A percentile compares a stretch with the other conserved stretches of the same genome.
Conservation (phyloP, 2,888 invertebrate genomes). For the Drosophila hamatofila region DNA sequence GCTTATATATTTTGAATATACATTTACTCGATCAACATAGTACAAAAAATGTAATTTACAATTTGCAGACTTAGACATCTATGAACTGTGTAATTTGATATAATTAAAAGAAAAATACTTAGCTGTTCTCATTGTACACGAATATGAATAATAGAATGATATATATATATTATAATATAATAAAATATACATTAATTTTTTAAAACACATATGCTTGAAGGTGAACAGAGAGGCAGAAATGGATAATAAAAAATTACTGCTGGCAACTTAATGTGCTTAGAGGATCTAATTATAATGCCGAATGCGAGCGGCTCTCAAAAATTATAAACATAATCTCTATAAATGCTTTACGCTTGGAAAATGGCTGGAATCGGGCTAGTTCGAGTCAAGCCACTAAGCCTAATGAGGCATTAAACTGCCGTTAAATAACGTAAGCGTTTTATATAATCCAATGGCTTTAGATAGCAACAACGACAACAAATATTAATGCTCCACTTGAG, state of each 20-base stretch:
- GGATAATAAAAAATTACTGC: neutral
- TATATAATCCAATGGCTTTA: slow-evolving; percentile 52
- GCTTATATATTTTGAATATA: neutral
- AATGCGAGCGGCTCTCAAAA: slow-evolving; percentile 15
- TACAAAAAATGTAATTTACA: neutral
- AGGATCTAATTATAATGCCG: neutral
- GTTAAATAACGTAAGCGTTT: slow-evolving; percentile 62
- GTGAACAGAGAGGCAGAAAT: neutral
- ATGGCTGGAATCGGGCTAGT: slow-evolving; percentile 9
- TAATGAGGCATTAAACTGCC: slow-evolving; percentile 66
- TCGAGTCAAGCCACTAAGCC: slow-evolving; percentile 38
- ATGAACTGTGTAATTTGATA: no score
- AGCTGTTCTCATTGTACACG: no score
- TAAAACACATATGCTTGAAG: no score
- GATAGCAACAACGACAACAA: slow-evolving; percentile 41
- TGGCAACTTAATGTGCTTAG: neutral
- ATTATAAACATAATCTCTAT: slow-evolving; percentile 22
- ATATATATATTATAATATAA: no score
- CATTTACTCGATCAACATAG: neutral
- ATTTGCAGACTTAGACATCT: no score
- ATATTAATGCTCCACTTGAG: slow-evolving; percentile 63
- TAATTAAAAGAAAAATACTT: no score
- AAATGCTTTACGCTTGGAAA: slow-evolving; percentile 11
- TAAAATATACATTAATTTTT: no score
- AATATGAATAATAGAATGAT: no score